Evolutionary conservation across 2,113 vertebrate species (phyloP).

Genomic region (Electrona antarctica): DNA sequence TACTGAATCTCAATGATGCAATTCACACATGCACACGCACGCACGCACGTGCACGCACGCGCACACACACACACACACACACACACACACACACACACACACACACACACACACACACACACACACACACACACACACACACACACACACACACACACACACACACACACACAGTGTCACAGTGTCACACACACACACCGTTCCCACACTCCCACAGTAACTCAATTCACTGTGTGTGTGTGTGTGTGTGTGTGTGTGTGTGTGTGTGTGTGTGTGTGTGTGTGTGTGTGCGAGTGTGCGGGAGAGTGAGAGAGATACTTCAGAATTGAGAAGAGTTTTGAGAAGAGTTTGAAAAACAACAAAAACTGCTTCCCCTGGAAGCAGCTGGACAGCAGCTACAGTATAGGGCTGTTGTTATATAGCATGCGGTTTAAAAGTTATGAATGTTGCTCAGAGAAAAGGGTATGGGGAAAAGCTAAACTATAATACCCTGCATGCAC

Average conservation of each 20-base stretch:
- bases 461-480: too few relatives aligned
- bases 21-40: slow-evolving; percentile 7
- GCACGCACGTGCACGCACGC: too few relatives aligned
- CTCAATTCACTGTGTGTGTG: slow-evolving; percentile 30
- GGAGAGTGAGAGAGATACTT: not conserved
- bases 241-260: slow-evolving; percentile 31
- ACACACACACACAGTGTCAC: slow-evolving; percentile 10
- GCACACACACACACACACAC: too few relatives aligned
- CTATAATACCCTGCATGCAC: too few relatives aligned
- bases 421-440: too few relatives aligned
- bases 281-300: not conserved
- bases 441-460: too few relatives aligned
- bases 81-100: slow-evolving; percentile 32
- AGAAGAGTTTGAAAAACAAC: too few relatives aligned
- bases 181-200: slow-evolving; percentile 39
- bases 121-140: slow-evolving; percentile 29
- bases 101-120: slow-evolving; percentile 26
- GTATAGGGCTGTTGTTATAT: too few relatives aligned
- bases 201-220: slow-evolving; percentile 40
- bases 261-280: not conserved
- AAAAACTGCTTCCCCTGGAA: too few relatives aligned
- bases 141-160: slow-evolving; percentile 40
- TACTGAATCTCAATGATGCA: slow-evolving; percentile 64
- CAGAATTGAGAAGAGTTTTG: too few relatives aligned
- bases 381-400: too few relatives aligned